A percentile compares a stretch with the other conserved stretches of the same genome.
phyloP scores from a whole-genome alignment of 35 echinoderm and acorn worm genomes.

The Amphiura filiformis region DNA sequence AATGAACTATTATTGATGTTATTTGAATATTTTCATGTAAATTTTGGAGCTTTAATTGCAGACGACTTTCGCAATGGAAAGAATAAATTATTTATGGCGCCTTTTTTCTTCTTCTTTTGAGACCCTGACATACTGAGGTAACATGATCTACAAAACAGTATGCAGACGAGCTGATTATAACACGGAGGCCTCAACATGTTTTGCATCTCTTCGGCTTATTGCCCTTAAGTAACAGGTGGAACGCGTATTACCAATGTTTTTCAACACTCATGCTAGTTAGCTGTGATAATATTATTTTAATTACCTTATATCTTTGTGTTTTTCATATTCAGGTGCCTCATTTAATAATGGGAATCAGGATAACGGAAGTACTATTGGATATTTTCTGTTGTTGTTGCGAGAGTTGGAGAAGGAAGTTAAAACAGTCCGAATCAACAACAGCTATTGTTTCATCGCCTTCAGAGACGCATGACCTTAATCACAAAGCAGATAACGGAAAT shows the following conservation, averaged over 20 bases:
- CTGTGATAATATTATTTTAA: neutral
- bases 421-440: slow-evolving; percentile 33
- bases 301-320: neutral
- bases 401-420: slow-evolving; percentile 29
- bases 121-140: neutral
- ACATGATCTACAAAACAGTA: neutral
- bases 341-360: neutral
- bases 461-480: neutral
- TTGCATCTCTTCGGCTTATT: neutral
- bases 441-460: slow-evolving; percentile 27
- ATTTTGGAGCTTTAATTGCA: too few relatives aligned
- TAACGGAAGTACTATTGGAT: slow-evolving; percentile 19
- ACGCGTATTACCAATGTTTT: neutral
- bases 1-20: too few relatives aligned
- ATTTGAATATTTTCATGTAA: too few relatives aligned
- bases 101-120: neutral
- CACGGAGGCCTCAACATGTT: neutral
- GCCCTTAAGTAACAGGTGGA: neutral
- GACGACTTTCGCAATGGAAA: too few relatives aligned
- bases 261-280: neutral
- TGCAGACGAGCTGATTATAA: neutral
- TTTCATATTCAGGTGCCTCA: neutral
- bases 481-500: neutral
- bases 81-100: neutral
- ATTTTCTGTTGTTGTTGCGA: slow-evolving; percentile 42